phyloP scores from a whole-genome alignment of 2,888 invertebrate species.

The Drosophila monieri region DNA sequence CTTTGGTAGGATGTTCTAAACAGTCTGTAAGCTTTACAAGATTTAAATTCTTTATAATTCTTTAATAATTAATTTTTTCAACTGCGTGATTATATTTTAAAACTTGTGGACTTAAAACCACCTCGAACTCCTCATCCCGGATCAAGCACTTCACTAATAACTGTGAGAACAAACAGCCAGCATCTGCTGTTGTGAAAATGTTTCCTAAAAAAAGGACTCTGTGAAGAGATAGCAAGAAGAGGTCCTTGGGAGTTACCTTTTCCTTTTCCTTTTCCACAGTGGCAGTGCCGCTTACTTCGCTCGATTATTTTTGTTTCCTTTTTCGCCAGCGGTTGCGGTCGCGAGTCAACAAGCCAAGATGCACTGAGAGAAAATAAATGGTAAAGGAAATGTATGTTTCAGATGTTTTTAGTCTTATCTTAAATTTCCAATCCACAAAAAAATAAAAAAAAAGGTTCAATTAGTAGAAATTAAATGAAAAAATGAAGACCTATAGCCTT shows the following conservation, averaged over 20 bases:
- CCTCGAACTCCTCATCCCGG: constrained; percentile 27
- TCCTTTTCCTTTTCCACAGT: constrained; percentile 4
- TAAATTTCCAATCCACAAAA: too few species aligned
- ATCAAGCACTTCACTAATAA: constrained; percentile 26
- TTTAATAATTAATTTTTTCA: not conserved
- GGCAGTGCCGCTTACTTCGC: constrained; percentile 8
- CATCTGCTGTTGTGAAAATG: constrained; percentile 20
- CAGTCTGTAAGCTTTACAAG: too few species aligned
- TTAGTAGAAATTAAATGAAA: too few species aligned
- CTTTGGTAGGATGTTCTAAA: too few species aligned
- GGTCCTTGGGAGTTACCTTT: constrained; percentile 27
- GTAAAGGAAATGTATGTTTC: too few species aligned
- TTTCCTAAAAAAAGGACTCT: not conserved
- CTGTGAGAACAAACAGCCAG: constrained; percentile 37
- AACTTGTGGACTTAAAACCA: constrained; percentile 17
- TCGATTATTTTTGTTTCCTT: constrained; percentile 27
- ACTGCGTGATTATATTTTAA: not conserved
- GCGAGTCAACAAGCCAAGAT: constrained; percentile 34
- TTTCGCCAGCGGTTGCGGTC: constrained; percentile 23
- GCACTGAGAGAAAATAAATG: not conserved
- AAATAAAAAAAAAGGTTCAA: too few species aligned
- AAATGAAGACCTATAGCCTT: too few species aligned
- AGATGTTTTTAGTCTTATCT: too few species aligned
- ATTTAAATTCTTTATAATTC: not conserved
- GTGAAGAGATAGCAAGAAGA: not conserved